These are phyloP conservation scores for Pedetes capensis DNA, from an alignment of 2,113 vertebrate genomes.

Conservation along the genomic window DNA sequence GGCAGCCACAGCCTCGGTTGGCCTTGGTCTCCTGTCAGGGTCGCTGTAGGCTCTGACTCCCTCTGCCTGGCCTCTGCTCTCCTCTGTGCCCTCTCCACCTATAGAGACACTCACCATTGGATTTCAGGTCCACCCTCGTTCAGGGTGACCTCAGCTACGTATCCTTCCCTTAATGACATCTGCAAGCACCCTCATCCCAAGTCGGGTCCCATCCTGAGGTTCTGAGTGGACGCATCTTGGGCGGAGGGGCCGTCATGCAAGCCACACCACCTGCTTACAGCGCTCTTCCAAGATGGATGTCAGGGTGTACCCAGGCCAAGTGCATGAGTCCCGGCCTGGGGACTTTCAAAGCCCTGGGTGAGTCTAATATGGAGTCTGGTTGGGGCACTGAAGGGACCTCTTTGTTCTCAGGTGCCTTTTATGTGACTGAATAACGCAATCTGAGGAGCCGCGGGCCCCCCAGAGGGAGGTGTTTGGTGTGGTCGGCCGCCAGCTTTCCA, in stretches of 20 bases:
- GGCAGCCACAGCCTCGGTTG: accelerated
- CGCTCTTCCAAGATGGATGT: no score
- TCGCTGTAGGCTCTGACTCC: accelerated
- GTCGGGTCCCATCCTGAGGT: not conserved
- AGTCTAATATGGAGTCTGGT: accelerated
- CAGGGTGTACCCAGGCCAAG: not conserved
- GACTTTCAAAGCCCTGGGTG: not conserved
- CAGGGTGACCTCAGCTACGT: not conserved
- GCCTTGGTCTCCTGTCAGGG: accelerated
- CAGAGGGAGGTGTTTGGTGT: accelerated
- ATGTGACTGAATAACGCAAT: not conserved
- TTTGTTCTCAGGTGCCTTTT: not conserved
- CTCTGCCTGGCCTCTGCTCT: not conserved
- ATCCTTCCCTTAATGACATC: not conserved
- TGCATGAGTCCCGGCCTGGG: no score
- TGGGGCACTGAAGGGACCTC: not conserved
- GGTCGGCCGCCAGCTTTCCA: not conserved
- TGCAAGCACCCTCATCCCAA: not conserved
- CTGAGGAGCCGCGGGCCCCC: accelerated
- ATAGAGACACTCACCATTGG: not conserved
- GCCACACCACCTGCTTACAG: accelerated
- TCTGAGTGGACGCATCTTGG: not conserved
- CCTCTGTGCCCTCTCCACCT: not conserved
- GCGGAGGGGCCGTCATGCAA: accelerated
- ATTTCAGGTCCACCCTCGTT: not conserved